A percentile compares a stretch with the other conserved stretches of the same genome.
Evolutionary conservation across 2,888 invertebrate genomes (phyloP).

Genomic region (Rhodophaea formosa): DNA sequence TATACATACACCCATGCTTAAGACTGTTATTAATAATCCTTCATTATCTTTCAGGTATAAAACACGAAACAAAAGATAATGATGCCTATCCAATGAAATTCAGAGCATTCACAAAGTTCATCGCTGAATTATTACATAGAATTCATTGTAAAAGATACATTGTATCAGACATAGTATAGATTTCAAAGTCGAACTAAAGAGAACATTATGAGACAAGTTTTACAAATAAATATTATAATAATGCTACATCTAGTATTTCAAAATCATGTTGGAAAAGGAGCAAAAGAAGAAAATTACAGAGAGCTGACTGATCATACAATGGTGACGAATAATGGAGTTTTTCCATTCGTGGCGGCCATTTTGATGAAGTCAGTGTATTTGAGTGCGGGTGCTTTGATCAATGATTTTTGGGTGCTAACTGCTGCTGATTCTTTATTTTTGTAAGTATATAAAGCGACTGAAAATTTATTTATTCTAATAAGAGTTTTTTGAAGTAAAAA

Average conservation of each 20-base stretch:
- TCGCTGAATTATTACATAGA: not conserved
- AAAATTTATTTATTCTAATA: no score
- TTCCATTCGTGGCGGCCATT: slow-evolving; percentile 62
- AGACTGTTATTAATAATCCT: not conserved
- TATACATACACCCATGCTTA: no score
- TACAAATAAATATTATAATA: not conserved
- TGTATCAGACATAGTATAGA: not conserved
- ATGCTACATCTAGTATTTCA: not conserved
- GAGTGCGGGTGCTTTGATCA: slow-evolving; percentile 60
- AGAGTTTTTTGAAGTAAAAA: no score
- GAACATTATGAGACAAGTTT: slow-evolving; percentile 7
- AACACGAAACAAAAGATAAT: not conserved
- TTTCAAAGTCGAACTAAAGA: not conserved
- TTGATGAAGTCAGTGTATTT: slow-evolving; percentile 52
- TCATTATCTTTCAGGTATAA: not conserved
- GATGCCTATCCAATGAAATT: not conserved
- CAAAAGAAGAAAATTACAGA: slow-evolving; percentile 18
- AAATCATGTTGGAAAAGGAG: not conserved
- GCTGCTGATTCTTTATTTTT: slow-evolving; percentile 54
- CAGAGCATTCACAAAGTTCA: not conserved
- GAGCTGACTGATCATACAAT: slow-evolving; percentile 44
- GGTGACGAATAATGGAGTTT: slow-evolving; percentile 45
- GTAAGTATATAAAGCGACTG: slow-evolving; percentile 48
- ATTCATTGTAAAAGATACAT: not conserved
- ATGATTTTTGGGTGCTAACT: slow-evolving; percentile 63